Percentiles rank a stretch among this genome's conserved stretches.
phyloP scores from a whole-genome alignment of 1,140 invertebrate genomes.

The Zelostemma sp. region DNA sequence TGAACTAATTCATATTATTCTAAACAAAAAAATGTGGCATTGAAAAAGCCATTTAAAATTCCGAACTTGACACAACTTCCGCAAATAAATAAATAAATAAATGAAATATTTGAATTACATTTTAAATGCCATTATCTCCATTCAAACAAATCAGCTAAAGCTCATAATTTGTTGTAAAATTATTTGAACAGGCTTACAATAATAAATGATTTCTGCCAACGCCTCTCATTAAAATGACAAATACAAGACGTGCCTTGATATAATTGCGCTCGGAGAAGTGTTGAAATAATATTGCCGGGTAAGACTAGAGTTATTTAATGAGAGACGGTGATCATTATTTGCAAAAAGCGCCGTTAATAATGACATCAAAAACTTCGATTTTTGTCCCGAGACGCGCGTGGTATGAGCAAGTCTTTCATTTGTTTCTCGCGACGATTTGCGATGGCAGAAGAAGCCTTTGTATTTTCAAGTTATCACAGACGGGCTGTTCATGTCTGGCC shows the following conservation, averaged over 20 bases:
- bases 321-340: not conserved
- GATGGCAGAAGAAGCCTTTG: conserved; percentile 21
- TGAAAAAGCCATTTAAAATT: too few species aligned
- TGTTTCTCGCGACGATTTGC: conserved; percentile 4
- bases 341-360: conserved; percentile 9
- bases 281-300: conserved; percentile 4
- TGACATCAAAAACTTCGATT: conserved; percentile 20
- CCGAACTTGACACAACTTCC: too few species aligned
- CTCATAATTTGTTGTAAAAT: not conserved
- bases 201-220: conserved; percentile 6
- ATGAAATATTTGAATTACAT: too few species aligned
- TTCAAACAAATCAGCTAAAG: not conserved
- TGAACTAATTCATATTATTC: too few species aligned
- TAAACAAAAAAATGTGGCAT: too few species aligned
- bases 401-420: not conserved
- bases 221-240: conserved; percentile 6
- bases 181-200: not conserved
- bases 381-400: not conserved
- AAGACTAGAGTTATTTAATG: conserved; percentile 1
- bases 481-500: conserved; percentile 41
- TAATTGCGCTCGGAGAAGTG: conserved; percentile 26
- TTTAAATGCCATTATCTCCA: too few species aligned
- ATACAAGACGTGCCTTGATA: conserved; percentile 32
- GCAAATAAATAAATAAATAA: too few species aligned
- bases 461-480: conserved; percentile 9